Base-by-base conservation (phyloP, 2,113 vertebrate genomes). In the Varanus komodoensis region DNA sequence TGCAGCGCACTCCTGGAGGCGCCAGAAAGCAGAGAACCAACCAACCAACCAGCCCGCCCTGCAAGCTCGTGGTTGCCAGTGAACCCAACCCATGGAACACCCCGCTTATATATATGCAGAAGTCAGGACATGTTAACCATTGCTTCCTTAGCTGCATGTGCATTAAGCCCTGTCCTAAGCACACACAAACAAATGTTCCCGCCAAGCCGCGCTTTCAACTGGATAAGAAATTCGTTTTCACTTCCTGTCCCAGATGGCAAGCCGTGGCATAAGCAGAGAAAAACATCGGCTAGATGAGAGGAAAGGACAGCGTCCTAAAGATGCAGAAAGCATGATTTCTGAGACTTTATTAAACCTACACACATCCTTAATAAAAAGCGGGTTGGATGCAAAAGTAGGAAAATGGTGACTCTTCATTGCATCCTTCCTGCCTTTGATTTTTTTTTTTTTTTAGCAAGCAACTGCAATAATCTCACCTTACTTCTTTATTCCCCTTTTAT, bases 241-340 rank as follows among this genome's bases (percentile, higher is more conserved):
- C 83, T 86, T 90, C 89, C 89, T 90, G 83, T 80, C 89, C n/a
- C 64, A 85, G n/a, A 44, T 89, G 80, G 69, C 27, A 83, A 48
- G 69, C 27, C 14, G 44, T 54, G 64, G 83, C 83, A 71, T 77
- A 27, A 27, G 54, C 12, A 64, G 88, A 52, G 23, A 48, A 38
- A 38, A 50, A 29, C 32, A 25, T 32, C 50, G n/a, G 48, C 57
- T 34, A 23, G 34, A 11, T 44, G n/a, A 38, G 44, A 48, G 69
- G 44, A 17, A 64, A 77, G 57, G 74, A 68, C 73, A 52, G 25
- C 57, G 32, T 34, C 64, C 82, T 3, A 21, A 5, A 29, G 44
- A 52, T 64, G 15, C 14, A 19, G 29, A 68, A 77, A 32, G 61
- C 21, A 14, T 27, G 3, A 4, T 54, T 29, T 69, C 27, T 32